Evolutionary conservation across 2,113 vertebrate species (phyloP), one percentile per base, ranked within the genome.

Genomic region (Syngnathus scovelli): DNA sequence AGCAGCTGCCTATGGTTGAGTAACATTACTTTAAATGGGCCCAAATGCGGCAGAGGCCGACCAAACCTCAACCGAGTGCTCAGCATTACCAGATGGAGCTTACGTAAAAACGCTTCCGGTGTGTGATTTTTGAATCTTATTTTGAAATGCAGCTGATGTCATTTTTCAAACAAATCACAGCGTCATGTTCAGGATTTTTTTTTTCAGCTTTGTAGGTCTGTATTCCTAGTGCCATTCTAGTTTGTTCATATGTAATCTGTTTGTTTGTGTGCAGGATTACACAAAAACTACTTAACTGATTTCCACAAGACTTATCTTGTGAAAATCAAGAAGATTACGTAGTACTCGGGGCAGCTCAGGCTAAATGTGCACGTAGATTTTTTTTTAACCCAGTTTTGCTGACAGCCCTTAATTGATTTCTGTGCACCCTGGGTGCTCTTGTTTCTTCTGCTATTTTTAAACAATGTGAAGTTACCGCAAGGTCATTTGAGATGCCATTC

Each of bases 1-100:
- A 88, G 82, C 89, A 91, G 86, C 90, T 91, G 89, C 80, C 70
- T 72, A 83, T 69, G 68, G 66, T 73, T 65, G 81, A 78, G 81
- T 85, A 87, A 87, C 85, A 83, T 80, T 72, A 69, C 85, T 89
- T 90, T 87, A 89, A 90, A 87, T 73, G 76, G 85, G 78, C 73
- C 81, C 84, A 81, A 85, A 81, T 88, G 86, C 78, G 83, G 84
- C 41, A 61, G 64, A 76, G 80, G 59, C 41, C 19, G 48, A 68
- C 67, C 64, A 76, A 72, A 70, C 72, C 68, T 69, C 55, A 54
- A 77, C 77, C 78, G 65, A 75, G 77, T 68, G 76, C 78, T 80
- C 74, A 76, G 77, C 74, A 66, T 83, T 19, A 51, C 49, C 18
- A 51, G 49, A 51, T n/a, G 49, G 49, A 2, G 49, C 19, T n/a